Evolutionary conservation across 2,113 vertebrate genomes (phyloP), one percentile per base, ranked within the genome.

Genomic region (Oreochromis niloticus): DNA sequence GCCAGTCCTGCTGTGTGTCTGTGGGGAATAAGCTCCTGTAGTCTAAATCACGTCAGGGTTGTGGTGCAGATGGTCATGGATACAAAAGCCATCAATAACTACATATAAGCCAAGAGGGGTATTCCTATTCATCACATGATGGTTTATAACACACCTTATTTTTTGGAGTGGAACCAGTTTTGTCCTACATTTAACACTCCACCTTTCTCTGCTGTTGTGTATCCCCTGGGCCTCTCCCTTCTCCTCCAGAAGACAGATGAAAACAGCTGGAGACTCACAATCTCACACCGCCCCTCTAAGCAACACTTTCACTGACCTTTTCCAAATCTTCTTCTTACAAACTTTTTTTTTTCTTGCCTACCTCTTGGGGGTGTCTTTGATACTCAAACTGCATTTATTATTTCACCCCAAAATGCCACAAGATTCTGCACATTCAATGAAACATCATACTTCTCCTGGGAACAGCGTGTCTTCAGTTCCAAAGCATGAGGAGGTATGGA

Each of bases 341-440:
- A 90, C 73, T 57, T 85, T 82, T 30, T 30, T 63, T n/a, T 78
- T 57, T 12, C 50, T 50, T 30, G 19, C 30, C 59, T 63, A 63
- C n/a, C 43, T 46, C 81, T 56, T 1, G 55, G 81, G 22, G 59
- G 6, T 81, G 79, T 82, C 88, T 80, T 92, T 80, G 85, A 89
- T 84, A 92, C 56, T 73, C 59, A 78, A 80, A 86, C 82, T 22
- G 84, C 80, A 92, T 92, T 84, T 54, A 91, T 92, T 82, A 91
- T 87, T 91, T 85, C 66, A 82, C 52, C 88, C 59, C 56, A 90
- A 95, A 95, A 94, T 94, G 91, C 86, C 92, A 92, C 55, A 59
- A 61, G 71, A 86, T 89, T 92, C 80, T 89, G 86, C 73, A 82
- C 84, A 63, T 85, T 90, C 84, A 85, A 68, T 68, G 50, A 83